phyloP scores from a whole-genome alignment of 2,888 invertebrate genomes.

The Panopea generosa region DNA sequence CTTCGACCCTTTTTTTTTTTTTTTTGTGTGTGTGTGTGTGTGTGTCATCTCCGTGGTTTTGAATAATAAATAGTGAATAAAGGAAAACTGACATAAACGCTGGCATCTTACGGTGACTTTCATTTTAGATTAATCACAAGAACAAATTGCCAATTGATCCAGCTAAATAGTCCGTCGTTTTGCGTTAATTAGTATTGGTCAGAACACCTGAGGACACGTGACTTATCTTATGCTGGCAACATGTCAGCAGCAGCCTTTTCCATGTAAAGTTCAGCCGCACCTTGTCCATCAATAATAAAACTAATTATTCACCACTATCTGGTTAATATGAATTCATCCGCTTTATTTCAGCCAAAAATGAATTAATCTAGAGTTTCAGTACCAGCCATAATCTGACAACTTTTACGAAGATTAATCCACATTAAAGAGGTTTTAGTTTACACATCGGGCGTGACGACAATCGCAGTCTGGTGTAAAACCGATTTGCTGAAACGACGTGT shows the following conservation, averaged over 20 bases:
- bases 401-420: conserved; percentile 10
- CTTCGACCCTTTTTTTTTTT: no score
- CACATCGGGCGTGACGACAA: not conserved
- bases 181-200: conserved; percentile 6
- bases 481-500: no score
- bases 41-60: no score
- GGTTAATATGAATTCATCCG: not conserved
- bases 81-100: no score
- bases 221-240: not conserved
- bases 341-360: conserved; percentile 1
- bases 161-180: no score
- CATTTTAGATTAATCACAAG: no score
- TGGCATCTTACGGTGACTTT: no score
- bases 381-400: conserved; percentile 5
- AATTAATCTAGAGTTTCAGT: not conserved
- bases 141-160: no score
- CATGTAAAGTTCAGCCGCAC: not conserved
- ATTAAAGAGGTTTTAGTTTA: conserved; percentile 1
- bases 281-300: conserved; percentile 1
- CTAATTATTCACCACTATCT: conserved; percentile 1
- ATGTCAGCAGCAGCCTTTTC: no score
- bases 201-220: conserved; percentile 10
- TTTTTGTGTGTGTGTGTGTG: no score
- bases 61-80: no score
- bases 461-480: not conserved